phyloP scores from a whole-genome alignment of 2,888 invertebrate genomes.

The Trissolcus brochymenae region DNA sequence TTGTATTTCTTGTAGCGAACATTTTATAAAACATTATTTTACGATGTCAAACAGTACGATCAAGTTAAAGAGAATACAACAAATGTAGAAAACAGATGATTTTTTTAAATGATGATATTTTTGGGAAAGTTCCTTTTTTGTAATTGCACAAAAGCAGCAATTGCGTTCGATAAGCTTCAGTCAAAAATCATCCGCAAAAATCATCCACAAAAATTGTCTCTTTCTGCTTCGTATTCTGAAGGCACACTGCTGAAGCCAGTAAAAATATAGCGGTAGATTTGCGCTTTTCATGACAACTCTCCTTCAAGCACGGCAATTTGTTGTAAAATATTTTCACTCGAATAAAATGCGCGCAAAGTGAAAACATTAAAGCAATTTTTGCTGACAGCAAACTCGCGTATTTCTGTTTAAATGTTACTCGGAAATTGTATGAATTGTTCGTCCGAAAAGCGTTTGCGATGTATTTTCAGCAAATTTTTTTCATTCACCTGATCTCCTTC shows the following conservation, averaged over 20 bases:
- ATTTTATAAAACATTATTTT: too few relatives aligned
- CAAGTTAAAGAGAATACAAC: too few relatives aligned
- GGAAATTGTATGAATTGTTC: constrained; percentile 17
- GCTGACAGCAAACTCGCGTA: constrained; percentile 6
- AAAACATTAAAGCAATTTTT: constrained; percentile 15
- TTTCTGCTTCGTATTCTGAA: constrained; percentile 28
- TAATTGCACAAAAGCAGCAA: too few relatives aligned
- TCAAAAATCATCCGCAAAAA: constrained; percentile 13
- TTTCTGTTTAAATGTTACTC: neutral
- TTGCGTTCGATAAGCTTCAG: neutral
- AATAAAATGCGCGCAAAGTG: constrained; percentile 8
- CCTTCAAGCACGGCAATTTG: constrained; percentile 32
- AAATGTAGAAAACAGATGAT: too few relatives aligned
- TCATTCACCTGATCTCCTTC: constrained; percentile 83
- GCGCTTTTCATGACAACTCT: constrained; percentile 28
- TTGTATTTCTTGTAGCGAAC: neutral
- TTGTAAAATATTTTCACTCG: constrained; percentile 17
- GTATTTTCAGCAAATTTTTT: constrained; percentile 7
- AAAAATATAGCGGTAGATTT: constrained; percentile 34
- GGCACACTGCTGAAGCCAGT: constrained; percentile 12
- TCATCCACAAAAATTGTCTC: constrained; percentile 6
- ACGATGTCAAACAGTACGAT: too few relatives aligned
- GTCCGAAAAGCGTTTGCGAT: neutral
- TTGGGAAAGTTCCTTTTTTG: too few relatives aligned
- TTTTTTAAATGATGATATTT: too few relatives aligned